These are phyloP conservation scores for Oreochromis tanganicae DNA, from an alignment of 2,113 vertebrate species.

Conservation along the genomic window DNA sequence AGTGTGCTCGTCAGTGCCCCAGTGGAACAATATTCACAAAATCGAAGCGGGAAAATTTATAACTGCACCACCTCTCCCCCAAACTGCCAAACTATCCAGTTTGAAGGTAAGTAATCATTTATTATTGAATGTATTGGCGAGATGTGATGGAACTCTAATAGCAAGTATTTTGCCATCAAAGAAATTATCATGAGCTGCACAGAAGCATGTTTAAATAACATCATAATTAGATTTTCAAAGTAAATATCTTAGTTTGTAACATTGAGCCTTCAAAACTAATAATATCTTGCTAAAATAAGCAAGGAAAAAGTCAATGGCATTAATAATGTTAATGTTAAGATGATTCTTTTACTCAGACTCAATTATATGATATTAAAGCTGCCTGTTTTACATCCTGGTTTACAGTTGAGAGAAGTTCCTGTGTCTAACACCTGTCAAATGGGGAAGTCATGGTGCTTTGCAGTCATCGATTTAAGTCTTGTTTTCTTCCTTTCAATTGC, in stretches of 20 bases:
- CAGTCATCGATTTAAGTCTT: background rate
- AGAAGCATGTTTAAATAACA: background rate
- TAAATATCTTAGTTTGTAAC: background rate
- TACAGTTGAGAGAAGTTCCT: background rate
- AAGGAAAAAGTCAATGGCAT: background rate
- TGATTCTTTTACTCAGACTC: background rate
- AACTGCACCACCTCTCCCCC: background rate
- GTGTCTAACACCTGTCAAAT: no score
- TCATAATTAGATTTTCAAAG: background rate
- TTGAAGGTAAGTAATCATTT: background rate
- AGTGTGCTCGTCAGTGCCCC: slow-evolving; percentile 70
- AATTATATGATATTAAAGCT: background rate
- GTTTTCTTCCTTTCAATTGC: background rate
- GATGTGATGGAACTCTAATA: background rate
- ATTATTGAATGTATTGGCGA: background rate
- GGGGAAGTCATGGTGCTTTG: background rate
- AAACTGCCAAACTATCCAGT: background rate
- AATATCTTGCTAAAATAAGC: background rate
- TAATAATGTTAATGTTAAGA: background rate
- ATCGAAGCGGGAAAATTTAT: slow-evolving; percentile 12
- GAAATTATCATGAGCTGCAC: background rate
- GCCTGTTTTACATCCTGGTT: background rate
- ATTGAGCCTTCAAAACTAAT: background rate
- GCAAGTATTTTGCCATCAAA: background rate
- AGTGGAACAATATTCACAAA: background rate